Evolutionary conservation across 2,797 vertebrate genomes (phyloP), one percentile per base, ranked within the genome.

Genomic region (Chloroceryle amazona): DNA sequence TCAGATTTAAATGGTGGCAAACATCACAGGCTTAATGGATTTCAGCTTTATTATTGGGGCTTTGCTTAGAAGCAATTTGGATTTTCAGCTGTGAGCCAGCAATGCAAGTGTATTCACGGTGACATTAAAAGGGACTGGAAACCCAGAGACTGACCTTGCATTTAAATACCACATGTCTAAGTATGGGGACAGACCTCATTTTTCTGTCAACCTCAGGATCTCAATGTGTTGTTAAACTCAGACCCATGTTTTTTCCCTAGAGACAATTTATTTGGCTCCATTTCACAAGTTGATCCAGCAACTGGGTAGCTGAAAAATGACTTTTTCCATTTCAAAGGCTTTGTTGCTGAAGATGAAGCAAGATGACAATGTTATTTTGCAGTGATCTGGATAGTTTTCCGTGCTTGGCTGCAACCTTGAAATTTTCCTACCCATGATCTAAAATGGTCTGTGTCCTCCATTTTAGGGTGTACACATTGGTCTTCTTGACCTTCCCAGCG

Each of bases 1-100:
- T 95, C 93, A 94, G 95, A 96, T 97, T 96, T 96, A 96, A 96
- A 94, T 84, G 72, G 96, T 92, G 95, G 86, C 96, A 97, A 96
- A 96, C 93, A 96, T 96, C 92, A 74, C 84, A 61, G 70, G 94
- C 96, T 97, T 97, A 97, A 93, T 94, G 96, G 95, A 96, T 97
- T 97, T 96, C 37, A 16, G 92, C 94, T 96, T 96, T 96, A 91
- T 95, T 95, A 94, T 42, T 92, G 89, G 81, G 72, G 92, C 94
- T 97, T 97, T 96, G 88, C 94, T 88, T 89, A 57, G 89, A 92
- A 96, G 95, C 94, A 95, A 31, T 96, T 97, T 95, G 89, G 94
- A 95, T 95, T 94, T 97, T 96, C 92, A 90, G 57, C 92, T 81
- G 88, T 61, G 81, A 89, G 94, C 75, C 88, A 81, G 66, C 88